Evolutionary conservation across 1,140 invertebrate genomes (phyloP).

Genomic region (Latrodectus geometricus): DNA sequence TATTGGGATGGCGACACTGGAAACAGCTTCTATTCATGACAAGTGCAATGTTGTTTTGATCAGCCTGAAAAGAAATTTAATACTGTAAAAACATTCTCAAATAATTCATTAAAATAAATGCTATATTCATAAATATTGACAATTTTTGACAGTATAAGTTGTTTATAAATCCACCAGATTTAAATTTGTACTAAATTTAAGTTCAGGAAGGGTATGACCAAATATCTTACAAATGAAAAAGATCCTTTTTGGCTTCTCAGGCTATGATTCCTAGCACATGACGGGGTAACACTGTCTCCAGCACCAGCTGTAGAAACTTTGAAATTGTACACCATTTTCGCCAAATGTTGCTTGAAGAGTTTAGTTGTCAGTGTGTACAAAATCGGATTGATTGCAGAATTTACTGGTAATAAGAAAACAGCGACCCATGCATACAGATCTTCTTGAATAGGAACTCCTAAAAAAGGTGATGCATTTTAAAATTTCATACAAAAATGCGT

Average conservation of each 20-base stretch:
- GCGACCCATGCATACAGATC: constrained; percentile 73
- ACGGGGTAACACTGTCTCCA: constrained; percentile 41
- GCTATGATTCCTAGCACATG: constrained; percentile 47
- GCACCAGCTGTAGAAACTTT: constrained; percentile 27
- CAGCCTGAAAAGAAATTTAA: too few relatives aligned
- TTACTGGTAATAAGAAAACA: constrained; percentile 74
- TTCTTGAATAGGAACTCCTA: constrained; percentile 66
- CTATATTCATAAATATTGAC: too few relatives aligned
- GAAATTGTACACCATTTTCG: constrained; percentile 53
- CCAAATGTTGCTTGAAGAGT: constrained; percentile 59
- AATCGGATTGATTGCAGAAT: constrained; percentile 74
- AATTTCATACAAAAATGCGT: too few relatives aligned
- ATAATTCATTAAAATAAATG: too few relatives aligned
- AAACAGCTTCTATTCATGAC: constrained; percentile 34
- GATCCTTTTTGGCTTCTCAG: constrained; percentile 48
- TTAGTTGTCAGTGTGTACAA: constrained; percentile 72
- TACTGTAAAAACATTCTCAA: too few relatives aligned
- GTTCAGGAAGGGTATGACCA: too few relatives aligned
- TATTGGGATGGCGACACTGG: constrained; percentile 21
- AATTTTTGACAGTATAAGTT: too few relatives aligned
- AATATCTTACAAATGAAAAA: constrained; percentile 8
- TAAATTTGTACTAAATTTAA: too few relatives aligned
- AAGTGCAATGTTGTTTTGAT: constrained; percentile 49
- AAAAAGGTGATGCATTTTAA: too few relatives aligned
- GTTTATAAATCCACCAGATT: too few relatives aligned